Conservation (phyloP, 37 sponge, comb jelly and placozoan species). For the Ephydatia muelleri region DNA sequence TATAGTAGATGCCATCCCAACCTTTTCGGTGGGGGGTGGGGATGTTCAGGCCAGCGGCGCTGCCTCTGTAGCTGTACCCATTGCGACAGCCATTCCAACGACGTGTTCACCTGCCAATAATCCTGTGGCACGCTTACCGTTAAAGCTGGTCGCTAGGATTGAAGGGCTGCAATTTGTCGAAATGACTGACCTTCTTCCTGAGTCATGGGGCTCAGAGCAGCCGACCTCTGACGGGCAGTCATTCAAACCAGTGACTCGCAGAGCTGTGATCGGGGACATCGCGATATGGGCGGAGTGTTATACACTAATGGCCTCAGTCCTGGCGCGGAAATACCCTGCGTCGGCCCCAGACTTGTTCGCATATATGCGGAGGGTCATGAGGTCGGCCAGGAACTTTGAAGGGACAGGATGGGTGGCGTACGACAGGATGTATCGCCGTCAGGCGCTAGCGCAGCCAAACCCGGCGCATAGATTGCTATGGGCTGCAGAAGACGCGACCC, state of each 20-base stretch:
- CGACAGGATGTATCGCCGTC: conserved; percentile 5
- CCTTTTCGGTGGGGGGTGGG: no score
- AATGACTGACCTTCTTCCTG: neutral
- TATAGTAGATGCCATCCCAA: no score
- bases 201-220: neutral
- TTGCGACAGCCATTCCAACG: no score
- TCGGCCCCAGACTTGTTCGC: conserved; percentile 2
- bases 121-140: neutral
- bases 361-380: neutral
- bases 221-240: neutral
- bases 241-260: neutral
- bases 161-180: conserved; percentile 1
- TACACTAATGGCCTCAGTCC: neutral
- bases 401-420: conserved; percentile 11
- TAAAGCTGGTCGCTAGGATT: neutral
- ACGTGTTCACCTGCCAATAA: no score
- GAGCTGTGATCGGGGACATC: neutral
- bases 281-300: neutral
- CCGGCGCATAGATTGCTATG: neutral
- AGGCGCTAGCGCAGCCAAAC: neutral
- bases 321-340: neutral
- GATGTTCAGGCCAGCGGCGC: no score
- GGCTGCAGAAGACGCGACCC: neutral
- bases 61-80: no score
- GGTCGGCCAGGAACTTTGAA: neutral